Conservation (phyloP, 2,888 invertebrate species). For the Rosalia funebris region DNA sequence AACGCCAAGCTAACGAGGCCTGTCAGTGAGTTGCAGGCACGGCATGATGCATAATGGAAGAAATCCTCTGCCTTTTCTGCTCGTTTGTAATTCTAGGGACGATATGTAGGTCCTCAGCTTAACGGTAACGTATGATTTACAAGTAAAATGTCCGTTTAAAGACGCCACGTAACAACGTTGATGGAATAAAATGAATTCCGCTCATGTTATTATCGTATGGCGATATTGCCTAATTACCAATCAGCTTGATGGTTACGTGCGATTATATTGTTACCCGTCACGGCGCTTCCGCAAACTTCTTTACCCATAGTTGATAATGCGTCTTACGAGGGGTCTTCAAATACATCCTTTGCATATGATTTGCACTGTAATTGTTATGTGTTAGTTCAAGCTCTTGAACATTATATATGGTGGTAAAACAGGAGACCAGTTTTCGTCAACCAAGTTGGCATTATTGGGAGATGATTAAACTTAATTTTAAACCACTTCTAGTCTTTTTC, state of each 20-base stretch:
- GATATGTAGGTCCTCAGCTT: constrained; percentile 21
- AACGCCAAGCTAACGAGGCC: constrained; percentile 10
- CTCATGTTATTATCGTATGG: constrained; percentile 21
- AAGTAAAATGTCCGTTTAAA: constrained; percentile 21
- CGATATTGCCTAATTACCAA: constrained; percentile 33
- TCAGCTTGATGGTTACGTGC: constrained; percentile 27
- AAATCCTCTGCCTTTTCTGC: constrained; percentile 2
- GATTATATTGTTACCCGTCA: constrained; percentile 26
- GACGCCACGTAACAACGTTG: constrained; percentile 17
- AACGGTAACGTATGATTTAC: constrained; percentile 26
- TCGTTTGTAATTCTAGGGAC: constrained; percentile 20
- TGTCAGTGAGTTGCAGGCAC: constrained; percentile 6
- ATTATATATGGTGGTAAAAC: no score
- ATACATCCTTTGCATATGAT: no score
- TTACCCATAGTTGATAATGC: not conserved
- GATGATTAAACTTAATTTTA: no score
- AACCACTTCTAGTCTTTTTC: no score
- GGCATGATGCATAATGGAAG: constrained; percentile 14
- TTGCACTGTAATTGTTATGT: no score
- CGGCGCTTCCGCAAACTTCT: constrained; percentile 10
- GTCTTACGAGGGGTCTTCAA: no score
- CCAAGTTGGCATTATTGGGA: no score
- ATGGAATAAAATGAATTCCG: constrained; percentile 25
- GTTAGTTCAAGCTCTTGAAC: no score
- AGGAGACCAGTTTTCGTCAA: no score